phyloP scores from a whole-genome alignment of 2,888 invertebrate genomes.

The Unio pictorum region DNA sequence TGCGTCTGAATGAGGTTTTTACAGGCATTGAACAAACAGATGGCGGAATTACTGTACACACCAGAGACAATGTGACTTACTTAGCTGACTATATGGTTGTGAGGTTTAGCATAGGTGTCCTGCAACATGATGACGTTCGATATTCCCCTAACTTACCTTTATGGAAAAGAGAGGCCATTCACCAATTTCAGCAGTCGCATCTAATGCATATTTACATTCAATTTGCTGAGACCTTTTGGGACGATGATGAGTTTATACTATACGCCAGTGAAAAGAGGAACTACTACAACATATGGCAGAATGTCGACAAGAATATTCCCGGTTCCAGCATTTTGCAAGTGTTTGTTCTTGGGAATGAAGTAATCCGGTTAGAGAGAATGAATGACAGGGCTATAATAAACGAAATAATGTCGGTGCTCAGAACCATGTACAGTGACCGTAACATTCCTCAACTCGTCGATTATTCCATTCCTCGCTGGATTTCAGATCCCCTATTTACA shows the following conservation, averaged over 20 bases:
- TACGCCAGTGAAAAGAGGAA: conserved; percentile 16
- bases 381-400: conserved; percentile 10
- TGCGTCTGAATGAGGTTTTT: conserved; percentile 19
- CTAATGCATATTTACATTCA: conserved; percentile 25
- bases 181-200: conserved; percentile 13
- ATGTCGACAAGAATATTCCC: conserved; percentile 19
- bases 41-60: conserved; percentile 14
- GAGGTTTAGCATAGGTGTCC: conserved; percentile 35
- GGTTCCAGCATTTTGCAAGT: conserved; percentile 25
- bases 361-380: conserved; percentile 14
- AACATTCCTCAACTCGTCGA: conserved; percentile 6
- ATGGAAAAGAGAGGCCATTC: conserved; percentile 21
- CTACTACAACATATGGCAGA: conserved; percentile 15
- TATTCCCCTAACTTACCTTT: conserved; percentile 26
- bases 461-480: conserved; percentile 17
- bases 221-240: conserved; percentile 26
- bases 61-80: conserved; percentile 13
- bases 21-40: conserved; percentile 10
- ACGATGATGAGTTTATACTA: conserved; percentile 17
- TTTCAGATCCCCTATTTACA: conserved; percentile 15
- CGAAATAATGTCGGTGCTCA: conserved; percentile 14
- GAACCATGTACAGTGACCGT: conserved; percentile 14
- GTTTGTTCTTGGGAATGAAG: conserved; percentile 15
- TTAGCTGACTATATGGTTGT: conserved; percentile 26
- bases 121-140: conserved; percentile 19